Base-by-base conservation (phyloP, 2,797 vertebrate genomes). In the Peromyscus melanophrys region DNA sequence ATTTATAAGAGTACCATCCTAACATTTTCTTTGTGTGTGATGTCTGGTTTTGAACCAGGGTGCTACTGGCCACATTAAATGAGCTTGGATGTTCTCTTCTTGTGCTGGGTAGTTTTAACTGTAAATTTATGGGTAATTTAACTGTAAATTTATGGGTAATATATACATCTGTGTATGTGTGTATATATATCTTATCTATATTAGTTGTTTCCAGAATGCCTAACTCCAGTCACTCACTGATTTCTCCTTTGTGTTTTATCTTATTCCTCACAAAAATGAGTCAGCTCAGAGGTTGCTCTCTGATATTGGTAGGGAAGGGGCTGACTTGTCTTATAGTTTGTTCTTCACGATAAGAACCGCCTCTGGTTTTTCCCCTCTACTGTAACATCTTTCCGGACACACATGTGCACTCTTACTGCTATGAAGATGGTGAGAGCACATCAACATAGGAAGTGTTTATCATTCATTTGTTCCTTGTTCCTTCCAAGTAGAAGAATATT, bases 261-360 rank as follows among this genome's bases (percentile, higher is more conserved):
- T 69, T 57, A 71, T 89, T 81, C 21, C 75, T 55, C 40, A n/a
- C 11, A 31, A 75, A 25, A 78, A 75, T 7, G 25, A 80, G 2
- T 73, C 14, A 27, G 25, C 29, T 67, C 4, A 83, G 16, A 78
- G 69, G 40, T 5, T 34, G n/a, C 6, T 78, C 94, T 92, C 55
- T 94, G 34, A 73, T 67, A 4, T 57, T 83, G 83, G 13, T 67
- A 88, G 34, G 40, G 86, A 71, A 77, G 37, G 12, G 16, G 2
- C 34, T 89, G 90, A 91, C 25, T n/a, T 40, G 31, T 25, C 6
- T 31, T 80, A 34, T 27, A 25, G 34, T 59, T 92, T 95, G 55
- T 43, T 78, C 40, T 92, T 90, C 34, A 67, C 82, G 29, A 27
- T 37, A 90, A 80, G 82, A 94, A 86, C 65, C 37, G 57, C 83